Evolutionary conservation across 2,797 vertebrate genomes (phyloP), one percentile per base, ranked within the genome.

Genomic region (Eospalax fontanierii): DNA sequence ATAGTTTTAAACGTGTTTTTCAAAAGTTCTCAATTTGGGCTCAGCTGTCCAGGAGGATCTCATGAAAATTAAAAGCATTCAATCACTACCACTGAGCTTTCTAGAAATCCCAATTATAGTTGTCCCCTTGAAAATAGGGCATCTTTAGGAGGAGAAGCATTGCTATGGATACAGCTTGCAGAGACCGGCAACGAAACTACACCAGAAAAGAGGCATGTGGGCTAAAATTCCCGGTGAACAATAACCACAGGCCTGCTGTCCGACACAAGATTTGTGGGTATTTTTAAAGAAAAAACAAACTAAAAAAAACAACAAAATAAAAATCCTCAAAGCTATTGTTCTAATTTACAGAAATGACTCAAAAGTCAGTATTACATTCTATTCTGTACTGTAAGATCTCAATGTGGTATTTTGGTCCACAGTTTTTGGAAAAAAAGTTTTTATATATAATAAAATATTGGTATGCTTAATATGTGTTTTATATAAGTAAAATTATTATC

Each of bases 361-460:
- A 97, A 97, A 97, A 98, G 95, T 96, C 97, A 97, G 90, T 95
- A 79, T 92, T 93, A 93, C 0, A 81, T 96, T 97, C 90, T 83
- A 95, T 89, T 97, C 90, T 97, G 85, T 95, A 97, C 97, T 97
- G 96, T 97, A 93, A 96, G 95, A 96, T 97, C 95, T 94, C 95
- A 98, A 97, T 97, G 91, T 81, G 94, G 90, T 97, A 12, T 97
- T 98, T 98, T 98, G 97, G 97, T 97, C 98, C 98, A 97, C 79
- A 92, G 92, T 97, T 97, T 98, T 96, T 97, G 96, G 97, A 90
- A 93, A 91, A 30, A 98, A 97, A 65, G 93, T 88, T 97, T 97
- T 95, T 40, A 96, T 83, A 1, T 93, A 93, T 80, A 98, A 61
- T 90, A 96, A 98, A 98, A 97, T 97, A 96, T 81, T 94, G 96